phyloP scores from a whole-genome alignment of 2,888 invertebrate species.

The Thymelicus sylvestris region DNA sequence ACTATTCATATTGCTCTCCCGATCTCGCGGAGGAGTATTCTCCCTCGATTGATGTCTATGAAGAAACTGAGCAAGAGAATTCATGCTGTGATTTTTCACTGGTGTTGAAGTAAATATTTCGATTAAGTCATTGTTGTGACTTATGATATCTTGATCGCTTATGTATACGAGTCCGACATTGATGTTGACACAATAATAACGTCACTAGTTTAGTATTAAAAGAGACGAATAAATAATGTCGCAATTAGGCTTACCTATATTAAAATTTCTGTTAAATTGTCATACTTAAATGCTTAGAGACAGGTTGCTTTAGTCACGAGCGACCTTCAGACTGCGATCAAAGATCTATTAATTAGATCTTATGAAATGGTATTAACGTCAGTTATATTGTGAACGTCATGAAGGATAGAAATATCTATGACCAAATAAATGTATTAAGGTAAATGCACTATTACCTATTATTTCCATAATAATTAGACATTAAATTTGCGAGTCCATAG shows the following conservation, averaged over 20 bases:
- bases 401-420: not conserved
- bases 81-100: conserved; percentile 20
- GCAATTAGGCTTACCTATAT: conserved; percentile 17
- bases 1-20: conserved; percentile 76
- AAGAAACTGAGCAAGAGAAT: conserved; percentile 66
- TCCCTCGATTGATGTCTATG: conserved; percentile 69
- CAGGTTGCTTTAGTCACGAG: not conserved
- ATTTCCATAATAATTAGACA: too few relatives aligned
- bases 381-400: not conserved
- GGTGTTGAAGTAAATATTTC: not conserved
- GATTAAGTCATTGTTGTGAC: not conserved
- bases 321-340: not conserved
- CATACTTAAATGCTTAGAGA: not conserved
- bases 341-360: conserved; percentile 11
- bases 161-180: not conserved
- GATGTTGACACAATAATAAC: not conserved
- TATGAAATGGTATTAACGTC: not conserved
- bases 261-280: not conserved
- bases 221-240: conserved; percentile 45
- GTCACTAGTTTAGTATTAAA: conserved; percentile 68
- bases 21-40: conserved; percentile 62
- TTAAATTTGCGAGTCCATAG: too few relatives aligned
- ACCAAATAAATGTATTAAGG: not conserved
- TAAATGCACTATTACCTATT: too few relatives aligned
- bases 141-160: not conserved